Conservation (phyloP, 2,888 invertebrate species). For the Aphidoletes aphidimyza region DNA sequence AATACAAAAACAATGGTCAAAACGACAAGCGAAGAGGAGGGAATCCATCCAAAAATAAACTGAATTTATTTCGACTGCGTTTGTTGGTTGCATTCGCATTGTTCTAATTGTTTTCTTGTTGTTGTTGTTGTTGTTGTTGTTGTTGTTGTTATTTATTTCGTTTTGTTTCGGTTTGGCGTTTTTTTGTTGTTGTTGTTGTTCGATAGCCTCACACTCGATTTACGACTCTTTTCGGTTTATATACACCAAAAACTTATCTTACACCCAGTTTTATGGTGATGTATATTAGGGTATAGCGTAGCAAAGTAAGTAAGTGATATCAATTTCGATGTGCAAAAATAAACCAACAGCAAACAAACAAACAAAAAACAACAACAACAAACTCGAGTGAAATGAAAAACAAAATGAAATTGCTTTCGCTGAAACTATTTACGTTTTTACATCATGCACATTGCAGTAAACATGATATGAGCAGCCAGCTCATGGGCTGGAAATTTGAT, state of each 20-base stretch:
- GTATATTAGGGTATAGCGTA: no score
- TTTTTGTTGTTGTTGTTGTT: no score
- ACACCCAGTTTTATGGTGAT: no score
- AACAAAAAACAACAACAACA: not conserved
- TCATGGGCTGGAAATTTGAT: constrained; percentile 2
- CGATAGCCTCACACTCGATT: no score
- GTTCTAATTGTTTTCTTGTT: not conserved
- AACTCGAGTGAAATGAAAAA: no score
- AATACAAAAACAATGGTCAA: constrained; percentile 21
- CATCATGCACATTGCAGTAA: no score
- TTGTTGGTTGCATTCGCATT: constrained; percentile 42
- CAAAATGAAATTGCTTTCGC: constrained; percentile 14
- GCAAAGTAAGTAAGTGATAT: not conserved
- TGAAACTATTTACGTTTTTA: constrained; percentile 43
- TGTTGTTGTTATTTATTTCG: not conserved
- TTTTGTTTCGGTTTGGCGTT: no score
- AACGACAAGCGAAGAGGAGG: not conserved
- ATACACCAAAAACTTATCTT: no score
- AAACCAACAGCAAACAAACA: not conserved
- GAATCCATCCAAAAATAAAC: constrained; percentile 28
- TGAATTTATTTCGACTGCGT: constrained; percentile 23
- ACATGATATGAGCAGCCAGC: not conserved
- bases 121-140: not conserved
- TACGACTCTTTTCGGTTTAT: no score
- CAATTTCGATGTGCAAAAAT: no score